Conservation (phyloP, 1,140 invertebrate species). For the Nephotettix cincticeps region DNA sequence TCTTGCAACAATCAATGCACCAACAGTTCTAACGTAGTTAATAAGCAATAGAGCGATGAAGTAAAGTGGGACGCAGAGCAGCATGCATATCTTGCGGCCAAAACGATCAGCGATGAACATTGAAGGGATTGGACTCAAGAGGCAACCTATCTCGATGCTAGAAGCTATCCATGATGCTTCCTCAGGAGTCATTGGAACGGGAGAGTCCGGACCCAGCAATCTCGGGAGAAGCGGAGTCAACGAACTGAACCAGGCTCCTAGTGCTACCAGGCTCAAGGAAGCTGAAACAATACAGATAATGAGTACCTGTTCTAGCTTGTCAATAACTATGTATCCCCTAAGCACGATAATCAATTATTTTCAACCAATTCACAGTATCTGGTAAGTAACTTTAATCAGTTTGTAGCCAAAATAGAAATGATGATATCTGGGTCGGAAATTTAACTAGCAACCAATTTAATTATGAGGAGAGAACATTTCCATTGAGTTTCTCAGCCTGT, state of each 20-base stretch:
- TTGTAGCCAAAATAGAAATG: too few relatives aligned
- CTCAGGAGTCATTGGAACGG: conserved; percentile 53
- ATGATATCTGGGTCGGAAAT: too few relatives aligned
- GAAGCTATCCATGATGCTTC: conserved; percentile 65
- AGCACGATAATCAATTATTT: too few relatives aligned
- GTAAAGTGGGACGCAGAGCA: not conserved
- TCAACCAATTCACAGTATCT: too few relatives aligned
- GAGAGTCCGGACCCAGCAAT: conserved; percentile 49
- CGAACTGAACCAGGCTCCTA: conserved; percentile 52
- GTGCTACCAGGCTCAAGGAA: conserved; percentile 43
- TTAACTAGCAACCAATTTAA: too few relatives aligned
- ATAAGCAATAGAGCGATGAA: not conserved
- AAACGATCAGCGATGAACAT: conserved; percentile 35
- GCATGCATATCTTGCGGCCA: conserved; percentile 32
- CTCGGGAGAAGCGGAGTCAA: conserved; percentile 58
- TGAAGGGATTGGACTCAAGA: conserved; percentile 45
- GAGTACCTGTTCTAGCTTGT: too few relatives aligned
- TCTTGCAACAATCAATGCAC: conserved; percentile 28
- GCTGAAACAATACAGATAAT: conserved; percentile 40
- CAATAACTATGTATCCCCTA: too few relatives aligned
- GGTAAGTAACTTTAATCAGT: too few relatives aligned
- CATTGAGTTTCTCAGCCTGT: too few relatives aligned
- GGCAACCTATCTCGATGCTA: conserved; percentile 53
- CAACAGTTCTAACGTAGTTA: not conserved
- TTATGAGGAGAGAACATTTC: too few relatives aligned